Conservation (phyloP, 2,888 invertebrate genomes). For the Xanthostigma xanthostigma region DNA sequence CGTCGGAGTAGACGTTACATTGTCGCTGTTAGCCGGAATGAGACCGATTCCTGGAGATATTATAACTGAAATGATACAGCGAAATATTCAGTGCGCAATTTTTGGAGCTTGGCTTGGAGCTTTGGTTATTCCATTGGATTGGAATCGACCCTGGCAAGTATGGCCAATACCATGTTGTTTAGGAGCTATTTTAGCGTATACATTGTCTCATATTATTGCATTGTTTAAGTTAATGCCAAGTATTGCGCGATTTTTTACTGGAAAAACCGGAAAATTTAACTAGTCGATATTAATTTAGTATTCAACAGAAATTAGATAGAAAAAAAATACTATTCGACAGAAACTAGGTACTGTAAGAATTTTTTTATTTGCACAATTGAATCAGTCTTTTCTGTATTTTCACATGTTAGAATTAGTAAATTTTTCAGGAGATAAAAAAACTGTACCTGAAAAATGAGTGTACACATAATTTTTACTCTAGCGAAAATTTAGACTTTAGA, state of each 20-base stretch:
- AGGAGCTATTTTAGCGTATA: slow-evolving; percentile 49
- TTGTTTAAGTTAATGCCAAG: slow-evolving; percentile 24
- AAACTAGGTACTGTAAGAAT: no score
- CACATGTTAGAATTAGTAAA: no score
- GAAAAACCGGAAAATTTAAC: background rate
- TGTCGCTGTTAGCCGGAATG: slow-evolving; percentile 37
- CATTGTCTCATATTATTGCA: slow-evolving; percentile 38
- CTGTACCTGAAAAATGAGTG: no score
- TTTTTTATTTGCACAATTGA: no score
- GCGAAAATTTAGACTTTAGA: no score
- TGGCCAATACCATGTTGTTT: slow-evolving; percentile 61
- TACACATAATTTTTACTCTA: no score
- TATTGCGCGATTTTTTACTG: background rate
- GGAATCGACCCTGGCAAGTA: slow-evolving; percentile 80
- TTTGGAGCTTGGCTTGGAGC: slow-evolving; percentile 76
- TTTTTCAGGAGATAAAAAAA: no score
- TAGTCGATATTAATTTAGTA: background rate
- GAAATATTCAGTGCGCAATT: slow-evolving; percentile 40
- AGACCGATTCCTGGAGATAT: slow-evolving; percentile 35
- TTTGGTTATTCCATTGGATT: slow-evolving; percentile 74
- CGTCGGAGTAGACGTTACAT: slow-evolving; percentile 39
- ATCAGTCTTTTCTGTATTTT: no score
- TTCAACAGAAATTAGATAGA: no score
- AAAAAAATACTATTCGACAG: no score
- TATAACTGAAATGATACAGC: slow-evolving; percentile 38